Evolutionary conservation across 1,140 invertebrate species (phyloP).

Genomic region (Sitodiplosis mosellana): DNA sequence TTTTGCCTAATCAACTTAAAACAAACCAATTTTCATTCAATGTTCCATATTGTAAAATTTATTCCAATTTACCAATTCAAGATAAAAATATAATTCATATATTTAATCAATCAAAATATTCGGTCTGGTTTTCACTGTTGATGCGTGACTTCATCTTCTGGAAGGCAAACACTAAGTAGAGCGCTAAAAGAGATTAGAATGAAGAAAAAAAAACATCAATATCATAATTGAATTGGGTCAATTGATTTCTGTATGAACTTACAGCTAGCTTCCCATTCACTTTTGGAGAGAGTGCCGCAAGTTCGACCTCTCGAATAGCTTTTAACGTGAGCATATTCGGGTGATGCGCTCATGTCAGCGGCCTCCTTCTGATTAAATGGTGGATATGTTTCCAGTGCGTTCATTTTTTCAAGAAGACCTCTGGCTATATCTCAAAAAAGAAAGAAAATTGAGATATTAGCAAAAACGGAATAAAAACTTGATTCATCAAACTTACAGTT

Average conservation of each 20-base stretch:
- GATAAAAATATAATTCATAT: no score
- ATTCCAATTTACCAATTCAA: no score
- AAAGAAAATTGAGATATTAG: background rate
- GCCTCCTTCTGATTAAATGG: constrained; percentile 31
- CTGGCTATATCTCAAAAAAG: constrained; percentile 7
- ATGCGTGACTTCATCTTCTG: constrained; percentile 51
- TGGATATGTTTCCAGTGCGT: constrained; percentile 52
- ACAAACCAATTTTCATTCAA: no score
- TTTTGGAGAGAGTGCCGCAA: constrained; percentile 64
- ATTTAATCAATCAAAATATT: no score
- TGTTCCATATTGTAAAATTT: no score
- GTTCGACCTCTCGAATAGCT: constrained; percentile 33
- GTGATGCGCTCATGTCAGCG: constrained; percentile 29
- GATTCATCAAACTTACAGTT: constrained; percentile 27
- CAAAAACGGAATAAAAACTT: background rate
- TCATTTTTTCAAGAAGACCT: constrained; percentile 52
- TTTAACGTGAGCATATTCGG: constrained; percentile 58
- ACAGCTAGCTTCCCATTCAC: constrained; percentile 90
- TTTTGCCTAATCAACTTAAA: no score
- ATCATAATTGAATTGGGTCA: constrained; percentile 5
- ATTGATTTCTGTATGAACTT: constrained; percentile 28
- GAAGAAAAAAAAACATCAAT: constrained; percentile 10
- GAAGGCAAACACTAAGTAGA: constrained; percentile 73
- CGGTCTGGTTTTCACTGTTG: no score
- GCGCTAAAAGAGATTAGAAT: constrained; percentile 50